phyloP scores from a whole-genome alignment of 2,888 invertebrate genomes.

The Brenthis ino region DNA sequence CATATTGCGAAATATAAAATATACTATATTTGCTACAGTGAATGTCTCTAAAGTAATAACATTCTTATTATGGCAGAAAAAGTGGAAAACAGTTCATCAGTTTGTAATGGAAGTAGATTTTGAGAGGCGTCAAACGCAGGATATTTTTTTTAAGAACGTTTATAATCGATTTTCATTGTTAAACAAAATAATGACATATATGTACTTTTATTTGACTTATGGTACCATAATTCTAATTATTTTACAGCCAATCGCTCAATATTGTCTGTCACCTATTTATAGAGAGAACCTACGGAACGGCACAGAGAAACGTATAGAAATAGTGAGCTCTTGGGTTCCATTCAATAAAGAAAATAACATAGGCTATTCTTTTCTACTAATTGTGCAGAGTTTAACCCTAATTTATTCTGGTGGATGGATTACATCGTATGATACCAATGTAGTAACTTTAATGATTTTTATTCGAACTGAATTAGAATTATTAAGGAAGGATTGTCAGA shows the following conservation, averaged over 20 bases:
- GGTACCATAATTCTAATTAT: constrained; percentile 60
- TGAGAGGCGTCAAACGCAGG: constrained; percentile 48
- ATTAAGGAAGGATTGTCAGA: constrained; percentile 53
- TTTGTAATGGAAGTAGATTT: constrained; percentile 61
- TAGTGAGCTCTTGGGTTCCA: constrained; percentile 69
- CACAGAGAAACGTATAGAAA: constrained; percentile 51
- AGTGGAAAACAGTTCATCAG: constrained; percentile 58
- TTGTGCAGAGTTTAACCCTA: constrained; percentile 58
- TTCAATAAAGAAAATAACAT: constrained; percentile 56
- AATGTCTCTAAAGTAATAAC: constrained; percentile 60
- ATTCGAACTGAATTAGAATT: constrained; percentile 62
- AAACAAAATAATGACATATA: constrained; percentile 62
- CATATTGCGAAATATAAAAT: constrained; percentile 63
- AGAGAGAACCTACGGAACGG: constrained; percentile 50
- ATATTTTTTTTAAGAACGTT: constrained; percentile 45
- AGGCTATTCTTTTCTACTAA: constrained; percentile 57
- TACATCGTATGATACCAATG: constrained; percentile 64
- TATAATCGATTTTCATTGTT: constrained; percentile 48
- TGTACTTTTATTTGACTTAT: constrained; percentile 62
- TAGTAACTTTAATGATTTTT: constrained; percentile 68
- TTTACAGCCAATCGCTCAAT: constrained; percentile 55
- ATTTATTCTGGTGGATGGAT: constrained; percentile 68
- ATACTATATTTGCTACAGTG: constrained; percentile 63
- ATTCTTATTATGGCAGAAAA: constrained; percentile 59
- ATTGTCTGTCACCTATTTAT: constrained; percentile 33